These are phyloP conservation scores for Tanaodytes sp. DNA, from an alignment of 2,888 invertebrate genomes.

Conservation along the genomic window DNA sequence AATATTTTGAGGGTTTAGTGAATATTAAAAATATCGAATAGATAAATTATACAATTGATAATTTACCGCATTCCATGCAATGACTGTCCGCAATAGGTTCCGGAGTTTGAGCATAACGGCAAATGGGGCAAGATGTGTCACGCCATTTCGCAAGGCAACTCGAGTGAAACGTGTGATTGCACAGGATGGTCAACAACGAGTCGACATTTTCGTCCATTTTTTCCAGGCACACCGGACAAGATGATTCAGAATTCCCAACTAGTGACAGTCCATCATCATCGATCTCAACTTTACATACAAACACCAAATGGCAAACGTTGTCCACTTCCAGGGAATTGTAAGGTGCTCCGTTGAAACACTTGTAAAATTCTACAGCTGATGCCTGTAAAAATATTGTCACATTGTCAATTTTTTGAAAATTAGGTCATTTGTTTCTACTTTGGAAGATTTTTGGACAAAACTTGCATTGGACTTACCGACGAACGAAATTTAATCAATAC, in stretches of 20 bases:
- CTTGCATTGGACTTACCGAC: constrained; percentile 57
- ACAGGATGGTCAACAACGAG: constrained; percentile 96
- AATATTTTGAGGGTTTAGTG: too few species aligned
- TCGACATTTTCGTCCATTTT: constrained; percentile 99
- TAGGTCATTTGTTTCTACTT: too few species aligned
- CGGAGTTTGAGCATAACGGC: constrained; percentile 90
- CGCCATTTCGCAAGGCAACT: constrained; percentile 97
- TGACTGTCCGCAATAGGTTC: constrained; percentile 82
- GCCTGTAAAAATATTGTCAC: constrained; percentile 74
- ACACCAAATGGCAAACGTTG: constrained; percentile 92
- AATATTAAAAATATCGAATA: too few species aligned
- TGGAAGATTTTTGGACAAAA: not conserved
- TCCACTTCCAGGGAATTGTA: constrained; percentile 96
- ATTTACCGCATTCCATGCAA: constrained; percentile 80
- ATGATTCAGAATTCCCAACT: constrained; percentile 91
- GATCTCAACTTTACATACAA: constrained; percentile 94
- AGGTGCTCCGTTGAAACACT: constrained; percentile 91
- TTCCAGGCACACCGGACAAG: constrained; percentile 96
- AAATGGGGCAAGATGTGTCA: constrained; percentile 98
- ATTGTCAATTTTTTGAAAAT: not conserved
- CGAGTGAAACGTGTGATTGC: constrained; percentile 96
- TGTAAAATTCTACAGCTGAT: constrained; percentile 92
- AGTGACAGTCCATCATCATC: constrained; percentile 84
- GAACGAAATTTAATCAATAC: constrained; percentile 85
- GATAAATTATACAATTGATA: not conserved